Base-by-base conservation (phyloP, 2,888 invertebrate genomes). In the Cyrtodaria siliqua region DNA sequence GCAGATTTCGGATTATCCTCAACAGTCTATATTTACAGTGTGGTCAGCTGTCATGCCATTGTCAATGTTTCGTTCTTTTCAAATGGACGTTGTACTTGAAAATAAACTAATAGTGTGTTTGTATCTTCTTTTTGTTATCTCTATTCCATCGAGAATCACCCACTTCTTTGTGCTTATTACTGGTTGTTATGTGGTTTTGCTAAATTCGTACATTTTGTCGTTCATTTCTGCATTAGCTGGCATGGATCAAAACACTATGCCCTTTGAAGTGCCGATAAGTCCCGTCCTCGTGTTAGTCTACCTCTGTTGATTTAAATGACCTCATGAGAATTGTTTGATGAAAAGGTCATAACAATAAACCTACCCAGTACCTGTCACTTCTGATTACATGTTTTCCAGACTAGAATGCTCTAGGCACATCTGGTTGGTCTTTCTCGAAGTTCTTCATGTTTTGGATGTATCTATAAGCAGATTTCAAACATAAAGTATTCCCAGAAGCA, bases 301-400 rank as follows among this genome's bases (percentile, higher is more conserved):
- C 86, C n/a, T n/a, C 82, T n/a, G 69, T 78, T 14, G 76, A 67
- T 57, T 86, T 87, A 9, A 85, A 14, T 27, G 64, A 79, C 23
- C 83, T 52, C 87, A 87, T 86, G 3, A 87, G 67, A 1, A 69
- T 57, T 87, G 87, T 60, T 86, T 85, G 23, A 87, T 87, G 0
- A 82, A 62, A 24, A 87, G 73, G 56, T 87, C 86, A 33, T 82
- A 68, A 16, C 84, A n/a, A 75, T 6, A 88, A 52, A 24, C 86
- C 87, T n/a, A 79, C 81, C 86, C 87, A 87, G 40, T 66, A 78
- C 26, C 84, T 50, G 52, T 86, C 80, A 49, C 64, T 80, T 52
- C 69, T 38, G 1, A 70, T 23, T 4, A 67, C 40, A 50, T 49
- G 67, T 4, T 20, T 1, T 4, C 52, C 59, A 20, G 6, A 18